Percentiles rank a stretch among this genome's conserved stretches.
Evolutionary conservation across 2,888 invertebrate genomes (phyloP).

Genomic region (Auanema freiburgensis): DNA sequence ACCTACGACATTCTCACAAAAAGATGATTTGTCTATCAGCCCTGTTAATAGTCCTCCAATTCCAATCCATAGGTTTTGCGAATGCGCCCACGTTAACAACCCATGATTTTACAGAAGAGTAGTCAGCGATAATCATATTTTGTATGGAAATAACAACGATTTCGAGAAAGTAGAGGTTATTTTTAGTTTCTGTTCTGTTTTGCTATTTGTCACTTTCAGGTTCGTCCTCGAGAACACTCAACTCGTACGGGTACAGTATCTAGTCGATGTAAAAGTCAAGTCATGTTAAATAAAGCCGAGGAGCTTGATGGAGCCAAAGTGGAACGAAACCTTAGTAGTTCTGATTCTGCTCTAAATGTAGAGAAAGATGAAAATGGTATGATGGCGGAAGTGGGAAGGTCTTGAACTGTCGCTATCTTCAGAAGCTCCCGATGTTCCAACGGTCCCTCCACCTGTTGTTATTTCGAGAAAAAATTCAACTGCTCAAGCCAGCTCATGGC

Average conservation of each 20-base stretch:
- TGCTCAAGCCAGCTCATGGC: slow-evolving; percentile 14
- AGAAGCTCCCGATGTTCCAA: slow-evolving; percentile 1
- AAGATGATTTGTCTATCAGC: too few relatives aligned
- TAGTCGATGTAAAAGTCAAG: slow-evolving; percentile 16
- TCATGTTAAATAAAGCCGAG: slow-evolving; percentile 4
- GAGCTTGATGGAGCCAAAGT: background rate
- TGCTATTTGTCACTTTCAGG: background rate
- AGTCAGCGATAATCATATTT: slow-evolving; percentile 14
- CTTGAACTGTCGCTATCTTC: background rate
- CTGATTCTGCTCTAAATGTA: slow-evolving; percentile 17
- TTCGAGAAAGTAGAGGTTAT: slow-evolving; percentile 1
- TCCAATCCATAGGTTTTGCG: background rate
- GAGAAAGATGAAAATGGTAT: slow-evolving; percentile 8
- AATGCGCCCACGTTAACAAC: background rate
- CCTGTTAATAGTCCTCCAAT: too few relatives aligned
- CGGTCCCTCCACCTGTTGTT: slow-evolving; percentile 17
- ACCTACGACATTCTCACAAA: too few relatives aligned
- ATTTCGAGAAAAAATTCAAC: slow-evolving; percentile 16
- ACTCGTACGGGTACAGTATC: slow-evolving; percentile 1
- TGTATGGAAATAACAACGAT: slow-evolving; percentile 11
- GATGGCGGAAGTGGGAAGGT: background rate
- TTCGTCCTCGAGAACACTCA: slow-evolving; percentile 2
- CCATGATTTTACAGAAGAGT: slow-evolving; percentile 11
- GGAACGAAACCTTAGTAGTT: slow-evolving; percentile 18
- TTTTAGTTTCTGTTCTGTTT: background rate